Evolutionary conservation across 2,888 invertebrate genomes (phyloP).

Genomic region (Allygus modestus): DNA sequence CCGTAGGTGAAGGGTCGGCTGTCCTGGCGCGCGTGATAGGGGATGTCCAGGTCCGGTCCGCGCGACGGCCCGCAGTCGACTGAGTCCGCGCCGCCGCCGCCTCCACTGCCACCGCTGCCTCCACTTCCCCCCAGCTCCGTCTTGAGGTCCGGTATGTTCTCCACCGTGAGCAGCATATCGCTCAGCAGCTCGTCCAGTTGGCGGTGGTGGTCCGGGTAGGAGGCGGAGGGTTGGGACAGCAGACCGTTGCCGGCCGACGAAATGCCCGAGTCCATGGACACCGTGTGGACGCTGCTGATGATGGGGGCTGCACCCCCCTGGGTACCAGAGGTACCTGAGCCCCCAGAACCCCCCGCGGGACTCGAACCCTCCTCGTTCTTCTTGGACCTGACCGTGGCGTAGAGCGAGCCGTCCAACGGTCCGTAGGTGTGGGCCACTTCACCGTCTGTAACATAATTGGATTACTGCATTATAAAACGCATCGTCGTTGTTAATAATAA

Average conservation of each 20-base stretch:
- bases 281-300: conserved; percentile 85
- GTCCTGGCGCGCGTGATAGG: conserved; percentile 94
- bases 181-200: conserved; percentile 91
- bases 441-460: conserved; percentile 77
- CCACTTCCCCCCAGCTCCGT: conserved; percentile 27
- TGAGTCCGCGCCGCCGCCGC: conserved; percentile 34
- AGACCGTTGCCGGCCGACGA: conserved; percentile 83
- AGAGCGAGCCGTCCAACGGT: conserved; percentile 93
- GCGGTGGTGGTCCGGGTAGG: conserved; percentile 78
- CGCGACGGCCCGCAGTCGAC: conserved; percentile 59
- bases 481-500: too few species aligned
- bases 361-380: conserved; percentile 69
- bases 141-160: conserved; percentile 82
- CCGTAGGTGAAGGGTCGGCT: conserved; percentile 95
- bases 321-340: conserved; percentile 66
- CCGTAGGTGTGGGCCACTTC: conserved; percentile 84
- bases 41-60: conserved; percentile 76
- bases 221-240: conserved; percentile 75
- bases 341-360: conserved; percentile 63
- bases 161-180: conserved; percentile 92
- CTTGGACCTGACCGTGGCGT: conserved; percentile 80
- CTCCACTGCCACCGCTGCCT: conserved; percentile 12
- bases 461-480: too few species aligned
- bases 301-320: conserved; percentile 75
- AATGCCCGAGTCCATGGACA: conserved; percentile 95